Evolutionary conservation across 1,140 invertebrate genomes (phyloP), one percentile per base, ranked within the genome.

Genomic region (Protaetia brevitarsis): DNA sequence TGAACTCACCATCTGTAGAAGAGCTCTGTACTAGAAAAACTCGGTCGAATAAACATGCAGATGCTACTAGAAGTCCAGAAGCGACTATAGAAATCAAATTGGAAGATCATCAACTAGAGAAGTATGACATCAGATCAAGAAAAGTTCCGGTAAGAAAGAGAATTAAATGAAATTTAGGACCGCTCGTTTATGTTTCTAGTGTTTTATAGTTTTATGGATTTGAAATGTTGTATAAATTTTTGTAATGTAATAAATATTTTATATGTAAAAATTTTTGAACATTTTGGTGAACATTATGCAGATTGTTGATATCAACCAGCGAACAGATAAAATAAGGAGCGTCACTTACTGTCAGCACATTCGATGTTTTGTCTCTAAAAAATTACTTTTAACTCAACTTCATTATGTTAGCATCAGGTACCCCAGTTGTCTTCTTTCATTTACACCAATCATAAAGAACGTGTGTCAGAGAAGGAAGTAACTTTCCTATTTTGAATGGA

Each of bases 121-220:
- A 58, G 1, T 58, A 58, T 23, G 56, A 58, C 11, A 58, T 58
- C 8, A 58, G 56, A 58, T 58, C 56, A 23, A 58, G 56, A 28
- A 58, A 58, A 13, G 28, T 58, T 27, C 26, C 28, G 16, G 28
- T 30, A 6, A 58, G 56, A 11, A 58, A 58, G n/a, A 58, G 56
- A 28, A 29, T 28, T 58, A 58, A 58, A 58, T 58, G 21, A 23
- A 58, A 41, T 45, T 45, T 45, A 19, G 8, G 23, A 45, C n/a
- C n/a, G 41, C 41, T 0, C 10, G 1, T 45, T 45, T 45, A n/a
- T n/a, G n/a, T n/a, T n/a, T 45, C 23, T 13, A 21, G 3, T 13
- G n/a, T 45, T 45, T 45, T 45, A 45, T 45, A n/a, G 36, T 37
- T 37, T 37, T 37, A 37, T 21, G 19, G 1, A 45, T 45, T 45